Base-by-base conservation (phyloP, 2,797 vertebrate genomes). In the Pogoniulus pusillus region DNA sequence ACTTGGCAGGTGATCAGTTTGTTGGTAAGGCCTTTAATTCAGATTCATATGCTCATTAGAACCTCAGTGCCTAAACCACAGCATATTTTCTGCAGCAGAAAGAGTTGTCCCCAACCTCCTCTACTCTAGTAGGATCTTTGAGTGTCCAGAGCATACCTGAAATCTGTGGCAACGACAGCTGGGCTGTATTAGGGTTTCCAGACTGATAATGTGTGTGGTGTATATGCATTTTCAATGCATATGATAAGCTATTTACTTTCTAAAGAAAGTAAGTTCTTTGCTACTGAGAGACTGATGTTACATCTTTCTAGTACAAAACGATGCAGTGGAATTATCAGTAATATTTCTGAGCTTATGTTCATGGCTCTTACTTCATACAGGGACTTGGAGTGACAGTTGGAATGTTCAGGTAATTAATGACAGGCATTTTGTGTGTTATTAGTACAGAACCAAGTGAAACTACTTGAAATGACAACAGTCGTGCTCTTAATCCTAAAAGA, bases 131-230 rank as follows among this genome's bases (percentile, higher is more conserved):
- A 82, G 30, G 71, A 75, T 13, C 22, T 72, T 39, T 51, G 26
- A 13, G 22, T 45, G 43, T 32, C 47, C 27, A 81, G 30, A 58
- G 43, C 12, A 27, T 27, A 10, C 15, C 60, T 53, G 76, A 80
- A 68, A 35, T 17, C 41, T 9, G 1, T 9, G 30, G n/a, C 13
- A 34, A 23, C 32, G 29, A 24, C n/a, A 45, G 23, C 27, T 15
- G 23, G n/a, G 26, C 20, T 64, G 17, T 26, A 4, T 51, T 47
- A 37, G 17, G 43, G 13, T 63, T 86, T 51, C 39, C 55, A 59
- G 41, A 4, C 5, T 15, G 1, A 0, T 26, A 3, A 1, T 1
- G 2, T 34, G 8, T 34, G 12, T 45, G 14, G 32, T 45, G 3
- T 12, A 10, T 30, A 27, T 41, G 43, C 20, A 12, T 71, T 75